Evolutionary conservation across 2,888 invertebrate species (phyloP).

Genomic region (Drosophila merina): DNA sequence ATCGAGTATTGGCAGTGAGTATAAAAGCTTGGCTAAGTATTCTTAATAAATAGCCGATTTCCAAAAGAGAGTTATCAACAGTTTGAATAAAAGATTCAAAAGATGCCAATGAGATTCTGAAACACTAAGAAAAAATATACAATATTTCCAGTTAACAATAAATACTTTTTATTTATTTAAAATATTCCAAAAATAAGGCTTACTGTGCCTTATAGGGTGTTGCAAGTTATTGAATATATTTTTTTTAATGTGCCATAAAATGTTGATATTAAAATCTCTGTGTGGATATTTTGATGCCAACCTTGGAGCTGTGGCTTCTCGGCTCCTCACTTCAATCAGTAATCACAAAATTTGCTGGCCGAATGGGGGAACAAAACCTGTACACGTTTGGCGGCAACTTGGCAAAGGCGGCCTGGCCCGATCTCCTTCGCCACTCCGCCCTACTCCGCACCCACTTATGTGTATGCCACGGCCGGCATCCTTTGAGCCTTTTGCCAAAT

Average conservation of each 20-base stretch:
- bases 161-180: neutral
- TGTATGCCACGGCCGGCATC: constrained; percentile 67
- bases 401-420: constrained; percentile 56
- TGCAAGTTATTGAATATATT: neutral
- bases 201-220: neutral
- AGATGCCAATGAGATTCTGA: constrained; percentile 45
- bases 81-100: constrained; percentile 55
- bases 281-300: constrained; percentile 22
- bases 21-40: constrained; percentile 21
- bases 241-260: neutral
- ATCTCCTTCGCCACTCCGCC: neutral
- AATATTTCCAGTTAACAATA: neutral
- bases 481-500: constrained; percentile 82
- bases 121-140: constrained; percentile 2
- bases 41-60: constrained; percentile 27
- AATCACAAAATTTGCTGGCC: constrained; percentile 67
- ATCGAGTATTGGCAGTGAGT: constrained; percentile 16
- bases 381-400: constrained; percentile 67
- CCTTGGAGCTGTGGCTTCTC: constrained; percentile 20
- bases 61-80: constrained; percentile 64
- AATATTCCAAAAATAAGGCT: no score
- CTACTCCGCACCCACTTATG: neutral
- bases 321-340: constrained; percentile 70
- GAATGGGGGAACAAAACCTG: constrained; percentile 52
- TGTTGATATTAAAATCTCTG: neutral